phyloP scores from a whole-genome alignment of 2,797 vertebrate genomes.

The Vultur gryphus region DNA sequence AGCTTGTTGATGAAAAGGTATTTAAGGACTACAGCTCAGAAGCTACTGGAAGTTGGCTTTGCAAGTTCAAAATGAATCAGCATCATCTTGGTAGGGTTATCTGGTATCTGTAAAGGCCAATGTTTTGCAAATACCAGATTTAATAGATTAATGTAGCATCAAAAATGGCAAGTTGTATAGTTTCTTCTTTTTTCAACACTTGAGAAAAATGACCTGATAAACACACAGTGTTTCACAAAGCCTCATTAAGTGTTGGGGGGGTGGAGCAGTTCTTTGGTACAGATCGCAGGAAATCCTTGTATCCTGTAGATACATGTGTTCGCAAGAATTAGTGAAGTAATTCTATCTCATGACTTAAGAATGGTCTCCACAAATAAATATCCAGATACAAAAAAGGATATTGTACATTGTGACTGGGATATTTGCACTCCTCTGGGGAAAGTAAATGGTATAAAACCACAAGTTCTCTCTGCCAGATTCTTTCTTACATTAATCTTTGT shows the following conservation, averaged over 20 bases:
- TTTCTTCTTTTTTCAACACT: neutral
- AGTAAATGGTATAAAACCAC: neutral
- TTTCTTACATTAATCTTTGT: neutral
- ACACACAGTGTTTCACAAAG: neutral
- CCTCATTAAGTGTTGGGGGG: neutral
- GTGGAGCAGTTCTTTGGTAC: neutral
- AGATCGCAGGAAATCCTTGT: neutral
- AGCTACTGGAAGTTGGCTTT: neutral
- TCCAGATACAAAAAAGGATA: neutral
- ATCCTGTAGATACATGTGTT: neutral
- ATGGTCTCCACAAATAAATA: neutral
- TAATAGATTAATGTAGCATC: neutral
- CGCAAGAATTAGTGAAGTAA: neutral
- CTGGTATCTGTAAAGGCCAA: neutral
- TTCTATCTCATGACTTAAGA: neutral
- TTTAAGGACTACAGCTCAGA: neutral
- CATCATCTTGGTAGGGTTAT: neutral
- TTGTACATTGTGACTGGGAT: neutral
- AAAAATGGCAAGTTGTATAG: neutral
- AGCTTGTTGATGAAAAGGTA: neutral
- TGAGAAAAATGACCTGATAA: neutral
- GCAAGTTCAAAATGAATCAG: neutral
- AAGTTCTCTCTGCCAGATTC: neutral
- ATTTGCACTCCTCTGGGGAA: neutral
- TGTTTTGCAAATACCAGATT: neutral